Percentiles rank a stretch among this genome's conserved stretches.
These are phyloP conservation scores for Acrocyrtus sp. DNA, from an alignment of 2,888 invertebrate genomes.

Conservation along the genomic window DNA sequence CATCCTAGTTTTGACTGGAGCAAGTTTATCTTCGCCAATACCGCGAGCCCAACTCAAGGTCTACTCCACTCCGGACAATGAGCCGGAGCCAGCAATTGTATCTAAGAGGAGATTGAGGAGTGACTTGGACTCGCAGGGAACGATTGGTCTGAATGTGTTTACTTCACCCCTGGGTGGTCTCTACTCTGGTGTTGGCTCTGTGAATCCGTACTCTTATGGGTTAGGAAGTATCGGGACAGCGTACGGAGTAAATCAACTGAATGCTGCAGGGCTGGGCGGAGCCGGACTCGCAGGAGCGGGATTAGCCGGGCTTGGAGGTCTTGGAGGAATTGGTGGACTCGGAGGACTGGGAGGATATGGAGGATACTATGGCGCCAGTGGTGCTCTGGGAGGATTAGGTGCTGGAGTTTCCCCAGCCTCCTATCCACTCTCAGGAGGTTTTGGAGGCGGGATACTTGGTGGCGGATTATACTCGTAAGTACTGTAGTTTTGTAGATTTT, in stretches of 20 bases:
- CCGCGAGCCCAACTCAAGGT: constrained; percentile 15
- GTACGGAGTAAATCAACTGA: constrained; percentile 38
- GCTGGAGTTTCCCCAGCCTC: too few relatives aligned
- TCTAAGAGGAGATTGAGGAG: constrained; percentile 33
- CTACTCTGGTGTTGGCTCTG: constrained; percentile 11
- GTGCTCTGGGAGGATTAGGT: constrained; percentile 11
- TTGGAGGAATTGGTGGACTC: constrained; percentile 14
- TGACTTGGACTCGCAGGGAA: constrained; percentile 30
- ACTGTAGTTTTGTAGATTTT: too few relatives aligned
- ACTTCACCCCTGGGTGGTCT: constrained; percentile 43
- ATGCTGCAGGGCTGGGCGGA: constrained; percentile 10
- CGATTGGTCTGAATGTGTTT: constrained; percentile 42
- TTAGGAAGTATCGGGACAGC: constrained; percentile 28
- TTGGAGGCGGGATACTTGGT: not conserved
- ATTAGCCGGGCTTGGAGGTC: constrained; percentile 5
- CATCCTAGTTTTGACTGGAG: not conserved
- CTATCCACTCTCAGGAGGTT: too few relatives aligned
- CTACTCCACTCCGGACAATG: constrained; percentile 35
- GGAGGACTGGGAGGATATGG: constrained; percentile 18
- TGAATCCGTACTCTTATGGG: constrained; percentile 37
- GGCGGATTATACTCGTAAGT: constrained; percentile 49
- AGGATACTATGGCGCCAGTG: constrained; percentile 3
- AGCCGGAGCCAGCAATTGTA: constrained; percentile 44
- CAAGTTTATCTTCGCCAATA: not conserved
- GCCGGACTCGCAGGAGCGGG: not conserved